Evolutionary conservation across 2,113 vertebrate species (phyloP), one percentile per base, ranked within the genome.

Genomic region (Gallinago media): DNA sequence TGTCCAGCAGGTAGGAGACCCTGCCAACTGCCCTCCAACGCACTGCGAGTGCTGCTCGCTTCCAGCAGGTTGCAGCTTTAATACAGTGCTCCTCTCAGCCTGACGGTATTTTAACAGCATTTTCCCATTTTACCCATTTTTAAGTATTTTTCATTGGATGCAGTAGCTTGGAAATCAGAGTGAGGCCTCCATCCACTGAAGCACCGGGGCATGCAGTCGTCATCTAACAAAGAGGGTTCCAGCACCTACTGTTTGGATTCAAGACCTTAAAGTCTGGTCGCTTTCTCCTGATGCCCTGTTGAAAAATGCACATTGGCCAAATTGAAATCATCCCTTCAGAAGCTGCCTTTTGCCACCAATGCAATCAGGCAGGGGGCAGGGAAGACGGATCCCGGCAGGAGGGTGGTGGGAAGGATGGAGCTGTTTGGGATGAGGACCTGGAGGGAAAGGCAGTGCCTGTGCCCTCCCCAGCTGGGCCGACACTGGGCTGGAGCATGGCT

Each of bases 401-500:
- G 0, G 3, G 20, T 0, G 2, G 27, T 56, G 14, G 26, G 23
- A 91, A 8, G 26, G 21, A 65, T 38, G 26, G 27, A 23, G 9
- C 20, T 1, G 1, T 52, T 84, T 0, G 0, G 54, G 55, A 70
- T 52, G 22, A 89, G 14, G 25, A 75, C 19, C 21, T 46, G 32
- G 44, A 59, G 25, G 8, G 21, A 76, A 72, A 40, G 23, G 3
- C 44, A 54, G 16, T 6, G 34, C 15, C 73, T 1, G 0, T 0
- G 2, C 5, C 5, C 17, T 52, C 83, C 25, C 21, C 9, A 4
- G 20, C 68, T 55, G 72, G 68, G 38, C 14, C 2, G 0, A 11
- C 0, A 0, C 13, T 1, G 9, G 21, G 13, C 32, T 66, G 40
- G 8, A 66, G 10, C 1, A 0, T 0, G 2, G 52, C 26, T 44